Percentiles rank a stretch among this genome's conserved stretches.
phyloP scores from a whole-genome alignment of 1,140 invertebrate genomes.

The Bombus difficillimus region DNA sequence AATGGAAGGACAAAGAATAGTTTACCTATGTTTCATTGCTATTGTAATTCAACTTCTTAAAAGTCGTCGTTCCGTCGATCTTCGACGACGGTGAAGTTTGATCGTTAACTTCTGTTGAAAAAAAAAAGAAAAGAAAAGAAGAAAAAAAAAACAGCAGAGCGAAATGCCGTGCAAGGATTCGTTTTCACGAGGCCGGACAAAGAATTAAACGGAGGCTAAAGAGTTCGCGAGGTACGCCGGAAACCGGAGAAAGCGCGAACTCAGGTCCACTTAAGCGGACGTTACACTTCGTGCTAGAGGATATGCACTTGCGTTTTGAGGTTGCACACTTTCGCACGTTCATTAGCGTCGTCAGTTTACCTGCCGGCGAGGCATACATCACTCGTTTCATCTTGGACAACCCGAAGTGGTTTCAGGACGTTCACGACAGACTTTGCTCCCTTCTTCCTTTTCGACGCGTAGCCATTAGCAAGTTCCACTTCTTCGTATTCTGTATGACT shows the following conservation, averaged over 20 bases:
- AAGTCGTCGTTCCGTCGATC: background rate
- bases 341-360: constrained; percentile 80
- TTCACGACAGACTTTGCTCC: constrained; percentile 12
- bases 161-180: background rate
- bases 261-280: constrained; percentile 48
- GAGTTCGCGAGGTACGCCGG: background rate
- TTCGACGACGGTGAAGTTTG: background rate
- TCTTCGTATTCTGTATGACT: background rate
- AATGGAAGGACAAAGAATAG: background rate
- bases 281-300: constrained; percentile 67
- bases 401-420: constrained; percentile 25
- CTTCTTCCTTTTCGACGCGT: constrained; percentile 16
- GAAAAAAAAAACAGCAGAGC: too few relatives aligned
- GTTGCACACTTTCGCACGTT: constrained; percentile 72
- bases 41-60: background rate
- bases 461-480: constrained; percentile 1
- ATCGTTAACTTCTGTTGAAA: background rate
- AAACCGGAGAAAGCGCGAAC: constrained; percentile 3
- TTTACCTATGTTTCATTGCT: background rate
- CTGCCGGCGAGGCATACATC: constrained; percentile 46
- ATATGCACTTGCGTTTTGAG: constrained; percentile 75
- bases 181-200: background rate
- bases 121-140: background rate
- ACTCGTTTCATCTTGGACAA: constrained; percentile 22
- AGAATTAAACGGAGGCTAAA: constrained; percentile 30